Evolutionary conservation across 2,888 invertebrate genomes (phyloP).

Genomic region (Monochamus alternatus): DNA sequence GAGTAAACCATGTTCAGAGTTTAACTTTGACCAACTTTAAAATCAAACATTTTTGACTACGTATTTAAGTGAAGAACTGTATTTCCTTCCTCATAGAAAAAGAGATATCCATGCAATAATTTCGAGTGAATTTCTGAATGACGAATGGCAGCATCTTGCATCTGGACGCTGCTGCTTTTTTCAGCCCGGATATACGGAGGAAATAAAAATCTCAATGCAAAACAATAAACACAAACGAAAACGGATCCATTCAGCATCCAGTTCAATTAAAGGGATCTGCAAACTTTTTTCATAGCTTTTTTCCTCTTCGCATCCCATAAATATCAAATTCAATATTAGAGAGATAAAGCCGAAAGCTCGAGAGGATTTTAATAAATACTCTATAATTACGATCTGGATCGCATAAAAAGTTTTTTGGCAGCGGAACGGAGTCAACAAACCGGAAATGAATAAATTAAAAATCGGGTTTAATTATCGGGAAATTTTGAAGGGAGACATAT

Average conservation of each 20-base stretch:
- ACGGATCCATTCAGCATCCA: constrained; percentile 13
- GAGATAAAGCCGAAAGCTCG: constrained; percentile 20
- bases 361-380: constrained; percentile 31
- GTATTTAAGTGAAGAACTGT: too few species aligned
- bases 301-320: neutral
- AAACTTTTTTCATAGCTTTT: constrained; percentile 20
- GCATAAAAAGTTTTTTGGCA: constrained; percentile 12
- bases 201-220: constrained; percentile 1
- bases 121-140: too few species aligned
- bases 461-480: constrained; percentile 4
- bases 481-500: neutral
- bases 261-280: constrained; percentile 19
- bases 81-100: too few species aligned
- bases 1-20: too few species aligned
- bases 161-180: neutral
- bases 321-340: constrained; percentile 22
- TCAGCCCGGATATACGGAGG: neutral
- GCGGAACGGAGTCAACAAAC: neutral
- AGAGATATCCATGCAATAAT: too few species aligned
- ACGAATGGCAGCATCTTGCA: too few species aligned
- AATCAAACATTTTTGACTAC: too few species aligned
- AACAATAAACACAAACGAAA: neutral
- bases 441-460: constrained; percentile 24
- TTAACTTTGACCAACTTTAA: too few species aligned
- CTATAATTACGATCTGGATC: constrained; percentile 25